Evolutionary conservation across 2,113 vertebrate genomes (phyloP).

Genomic region (Cololabis saira): DNA sequence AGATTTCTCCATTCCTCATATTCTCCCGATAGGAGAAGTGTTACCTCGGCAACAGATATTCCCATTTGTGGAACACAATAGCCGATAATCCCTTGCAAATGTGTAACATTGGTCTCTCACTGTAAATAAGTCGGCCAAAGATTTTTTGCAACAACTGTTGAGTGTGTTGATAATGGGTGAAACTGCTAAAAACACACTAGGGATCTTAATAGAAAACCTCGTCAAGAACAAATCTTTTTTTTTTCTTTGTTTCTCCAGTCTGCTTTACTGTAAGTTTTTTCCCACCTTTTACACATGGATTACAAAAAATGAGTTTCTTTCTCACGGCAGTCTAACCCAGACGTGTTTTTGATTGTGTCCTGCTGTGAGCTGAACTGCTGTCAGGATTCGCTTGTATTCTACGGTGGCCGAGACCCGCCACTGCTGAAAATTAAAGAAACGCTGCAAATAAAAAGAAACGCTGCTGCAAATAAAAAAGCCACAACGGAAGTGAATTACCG

Average conservation of each 20-base stretch:
- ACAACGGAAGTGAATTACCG: no score
- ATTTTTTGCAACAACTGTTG: slow-evolving; percentile 46
- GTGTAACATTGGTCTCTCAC: slow-evolving; percentile 38
- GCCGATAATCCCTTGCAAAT: slow-evolving; percentile 45
- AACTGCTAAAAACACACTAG: slow-evolving; percentile 38
- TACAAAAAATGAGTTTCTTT: slow-evolving; percentile 31
- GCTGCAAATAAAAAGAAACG: no score
- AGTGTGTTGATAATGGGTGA: slow-evolving; percentile 32
- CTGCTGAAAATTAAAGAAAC: no score
- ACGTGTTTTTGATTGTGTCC: slow-evolving; percentile 38
- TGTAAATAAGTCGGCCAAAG: slow-evolving; percentile 60
- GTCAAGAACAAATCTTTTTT: slow-evolving; percentile 6
- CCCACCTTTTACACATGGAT: slow-evolving; percentile 40
- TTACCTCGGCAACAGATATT: slow-evolving; percentile 66
- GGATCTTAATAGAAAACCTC: slow-evolving; percentile 31
- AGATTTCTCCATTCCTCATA: slow-evolving; percentile 43
- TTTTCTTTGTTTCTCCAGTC: slow-evolving; percentile 1
- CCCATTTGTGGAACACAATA: slow-evolving; percentile 47
- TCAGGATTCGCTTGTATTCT: slow-evolving; percentile 55
- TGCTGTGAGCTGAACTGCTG: slow-evolving; percentile 61
- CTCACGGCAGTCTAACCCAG: slow-evolving; percentile 21
- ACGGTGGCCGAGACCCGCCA: no score
- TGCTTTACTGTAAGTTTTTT: slow-evolving; percentile 24
- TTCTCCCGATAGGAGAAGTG: slow-evolving; percentile 55
- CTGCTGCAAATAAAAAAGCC: no score